Percentiles rank a stretch among this genome's conserved stretches.
Conservation (phyloP, 2,888 invertebrate species). For the Drosophila merina region DNA sequence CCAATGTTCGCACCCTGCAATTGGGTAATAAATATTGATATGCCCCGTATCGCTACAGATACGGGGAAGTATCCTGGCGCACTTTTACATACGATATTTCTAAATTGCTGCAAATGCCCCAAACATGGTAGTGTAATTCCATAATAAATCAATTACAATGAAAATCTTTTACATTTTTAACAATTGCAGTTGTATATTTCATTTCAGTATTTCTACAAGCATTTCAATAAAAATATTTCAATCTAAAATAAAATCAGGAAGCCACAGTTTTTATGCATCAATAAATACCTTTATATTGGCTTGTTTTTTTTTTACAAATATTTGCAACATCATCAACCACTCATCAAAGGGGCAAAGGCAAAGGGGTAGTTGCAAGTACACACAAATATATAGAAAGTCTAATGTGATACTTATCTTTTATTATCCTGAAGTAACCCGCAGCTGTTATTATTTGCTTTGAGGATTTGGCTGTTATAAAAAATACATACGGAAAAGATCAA, state of each 20-base stretch:
- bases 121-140: neutral
- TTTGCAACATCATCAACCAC: constrained; percentile 4
- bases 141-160: neutral
- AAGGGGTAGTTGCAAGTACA: neutral
- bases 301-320: neutral
- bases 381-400: neutral
- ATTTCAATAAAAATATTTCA: neutral
- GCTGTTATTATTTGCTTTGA: constrained; percentile 12
- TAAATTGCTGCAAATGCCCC: neutral
- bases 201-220: neutral
- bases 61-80: neutral
- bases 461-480: neutral
- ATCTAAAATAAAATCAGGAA: neutral
- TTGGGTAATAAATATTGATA: constrained; percentile 36
- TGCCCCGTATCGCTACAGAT: neutral
- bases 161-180: neutral
- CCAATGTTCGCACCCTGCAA: constrained; percentile 27
- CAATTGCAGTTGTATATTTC: neutral
- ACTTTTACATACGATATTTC: neutral
- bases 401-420: constrained; percentile 12
- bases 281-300: neutral
- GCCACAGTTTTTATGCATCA: neutral
- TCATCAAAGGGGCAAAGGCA: neutral
- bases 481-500: neutral
- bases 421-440: constrained; percentile 12